Percentiles rank a stretch among this genome's conserved stretches.
Conservation (phyloP, 2,888 invertebrate species). For the Rhopalosiphum nymphaeae region DNA sequence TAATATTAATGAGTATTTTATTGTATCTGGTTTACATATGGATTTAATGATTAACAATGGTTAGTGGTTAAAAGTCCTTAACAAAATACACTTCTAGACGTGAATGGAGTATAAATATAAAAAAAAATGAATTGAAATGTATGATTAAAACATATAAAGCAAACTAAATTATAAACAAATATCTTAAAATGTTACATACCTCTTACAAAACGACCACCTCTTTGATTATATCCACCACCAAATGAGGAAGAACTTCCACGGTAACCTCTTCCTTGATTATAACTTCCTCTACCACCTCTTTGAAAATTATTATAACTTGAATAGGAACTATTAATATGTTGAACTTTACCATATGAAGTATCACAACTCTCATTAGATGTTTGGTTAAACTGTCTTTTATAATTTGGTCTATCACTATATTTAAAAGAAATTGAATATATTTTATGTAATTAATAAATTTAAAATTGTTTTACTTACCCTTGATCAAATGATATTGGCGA, state of each 20-base stretch:
- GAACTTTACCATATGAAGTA: not conserved
- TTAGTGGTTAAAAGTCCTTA: not conserved
- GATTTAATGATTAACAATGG: not conserved
- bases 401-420: not conserved
- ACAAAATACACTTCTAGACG: not conserved
- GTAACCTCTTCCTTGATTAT: constrained; percentile 66
- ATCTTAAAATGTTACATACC: constrained; percentile 65
- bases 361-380: constrained; percentile 68
- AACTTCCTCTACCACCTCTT: constrained; percentile 49
- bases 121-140: not conserved
- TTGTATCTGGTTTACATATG: not conserved
- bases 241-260: constrained; percentile 61
- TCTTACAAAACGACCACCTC: constrained; percentile 67
- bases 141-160: not conserved
- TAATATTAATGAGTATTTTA: not conserved
- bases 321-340: not conserved
- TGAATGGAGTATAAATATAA: not conserved
- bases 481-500: constrained; percentile 71
- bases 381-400: constrained; percentile 5
- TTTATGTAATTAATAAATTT: not conserved
- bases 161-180: not conserved
- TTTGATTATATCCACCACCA: constrained; percentile 65
- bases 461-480: constrained; percentile 66
- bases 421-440: not conserved
- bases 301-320: not conserved